phyloP scores from a whole-genome alignment of 1,140 invertebrate species.

The Bombus balteatus region DNA sequence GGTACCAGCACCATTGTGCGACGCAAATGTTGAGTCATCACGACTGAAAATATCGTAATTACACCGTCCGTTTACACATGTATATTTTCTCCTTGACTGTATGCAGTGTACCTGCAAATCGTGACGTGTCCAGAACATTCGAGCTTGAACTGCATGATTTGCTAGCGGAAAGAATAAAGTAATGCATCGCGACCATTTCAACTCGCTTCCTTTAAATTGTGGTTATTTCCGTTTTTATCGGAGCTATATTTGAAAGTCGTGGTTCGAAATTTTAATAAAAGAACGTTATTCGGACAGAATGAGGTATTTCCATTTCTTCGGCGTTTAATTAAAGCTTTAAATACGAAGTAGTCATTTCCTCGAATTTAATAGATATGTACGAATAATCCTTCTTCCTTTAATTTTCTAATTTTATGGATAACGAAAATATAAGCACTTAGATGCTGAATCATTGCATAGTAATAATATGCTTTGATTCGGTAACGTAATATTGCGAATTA shows the following conservation, averaged over 20 bases:
- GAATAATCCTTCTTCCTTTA: background rate
- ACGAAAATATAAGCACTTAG: background rate
- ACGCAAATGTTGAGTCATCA: conserved; percentile 62
- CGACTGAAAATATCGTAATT: conserved; percentile 56
- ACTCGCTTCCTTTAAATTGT: background rate
- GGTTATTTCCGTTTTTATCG: background rate
- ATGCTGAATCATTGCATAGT: background rate
- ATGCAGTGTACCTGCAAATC: background rate
- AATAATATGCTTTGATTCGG: background rate
- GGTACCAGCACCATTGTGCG: conserved; percentile 48
- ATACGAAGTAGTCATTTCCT: background rate
- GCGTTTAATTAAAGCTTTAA: background rate
- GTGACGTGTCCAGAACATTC: conserved; percentile 44
- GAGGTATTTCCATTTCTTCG: background rate
- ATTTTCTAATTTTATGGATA: background rate
- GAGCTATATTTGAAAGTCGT: background rate
- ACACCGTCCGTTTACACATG: background rate
- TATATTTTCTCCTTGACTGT: conserved; percentile 2
- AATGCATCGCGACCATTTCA: background rate
- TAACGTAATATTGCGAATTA: background rate
- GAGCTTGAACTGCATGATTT: background rate
- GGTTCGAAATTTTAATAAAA: background rate
- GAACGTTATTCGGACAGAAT: background rate
- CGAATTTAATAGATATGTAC: background rate
- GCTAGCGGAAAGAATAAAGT: background rate